A percentile compares a stretch with the other conserved stretches of the same genome.
phyloP scores from a whole-genome alignment of 2,888 invertebrate genomes.

The Drosophila mimetica region DNA sequence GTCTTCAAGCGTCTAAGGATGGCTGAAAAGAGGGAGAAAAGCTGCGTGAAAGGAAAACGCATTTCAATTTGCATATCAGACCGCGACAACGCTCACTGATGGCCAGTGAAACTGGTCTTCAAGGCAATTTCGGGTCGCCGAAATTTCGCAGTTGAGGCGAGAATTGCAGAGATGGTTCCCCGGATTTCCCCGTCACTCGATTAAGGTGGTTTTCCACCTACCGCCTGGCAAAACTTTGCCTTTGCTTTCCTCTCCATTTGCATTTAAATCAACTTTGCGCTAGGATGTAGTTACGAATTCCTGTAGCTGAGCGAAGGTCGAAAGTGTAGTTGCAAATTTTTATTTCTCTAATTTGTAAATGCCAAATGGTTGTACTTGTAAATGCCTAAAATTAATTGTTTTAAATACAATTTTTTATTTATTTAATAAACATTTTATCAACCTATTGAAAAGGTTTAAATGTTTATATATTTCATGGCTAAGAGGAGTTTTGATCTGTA shows the following conservation, averaged over 20 bases:
- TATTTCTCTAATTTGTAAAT: not conserved
- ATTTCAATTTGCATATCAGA: conserved; percentile 73
- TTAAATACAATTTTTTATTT: not conserved
- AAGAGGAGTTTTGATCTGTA: not conserved
- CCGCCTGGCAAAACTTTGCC: not conserved
- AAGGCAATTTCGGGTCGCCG: conserved; percentile 35
- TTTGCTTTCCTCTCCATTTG: conserved; percentile 52
- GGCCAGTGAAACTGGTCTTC: conserved; percentile 32
- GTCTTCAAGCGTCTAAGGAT: not conserved
- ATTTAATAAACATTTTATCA: not conserved
- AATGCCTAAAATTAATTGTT: not conserved
- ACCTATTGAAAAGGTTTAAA: too few relatives aligned
- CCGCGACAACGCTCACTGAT: conserved; percentile 26
- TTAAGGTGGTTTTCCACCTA: conserved; percentile 13
- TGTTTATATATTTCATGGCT: not conserved
- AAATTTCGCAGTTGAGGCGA: conserved; percentile 31
- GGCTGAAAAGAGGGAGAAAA: not conserved
- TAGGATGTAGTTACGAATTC: conserved; percentile 8
- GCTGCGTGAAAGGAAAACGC: conserved; percentile 44
- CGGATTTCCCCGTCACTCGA: conserved; percentile 25
- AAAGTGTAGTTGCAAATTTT: not conserved
- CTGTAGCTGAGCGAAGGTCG: conserved; percentile 9
- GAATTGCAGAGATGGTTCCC: conserved; percentile 28
- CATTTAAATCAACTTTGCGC: conserved; percentile 65
- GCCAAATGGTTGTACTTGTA: not conserved